Evolutionary conservation across 2,113 vertebrate genomes (phyloP), one percentile per base, ranked within the genome.

Genomic region (Muntiacus muntjak): DNA sequence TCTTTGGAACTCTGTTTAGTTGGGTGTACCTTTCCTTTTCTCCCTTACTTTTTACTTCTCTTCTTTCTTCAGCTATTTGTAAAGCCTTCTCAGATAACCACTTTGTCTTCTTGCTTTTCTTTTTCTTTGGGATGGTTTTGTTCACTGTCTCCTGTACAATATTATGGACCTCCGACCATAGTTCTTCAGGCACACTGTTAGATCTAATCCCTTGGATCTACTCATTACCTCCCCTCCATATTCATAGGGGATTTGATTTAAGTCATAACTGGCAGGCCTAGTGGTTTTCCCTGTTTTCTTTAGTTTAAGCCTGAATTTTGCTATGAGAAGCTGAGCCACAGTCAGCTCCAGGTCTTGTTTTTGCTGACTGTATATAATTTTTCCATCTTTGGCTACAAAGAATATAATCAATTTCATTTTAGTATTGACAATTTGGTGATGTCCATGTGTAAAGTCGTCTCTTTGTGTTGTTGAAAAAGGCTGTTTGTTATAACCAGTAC

Each of bases 401-500:
- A 67, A 67, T 67, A 4, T 11, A 71, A 36, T 67, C 17, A 67
- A 0, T 67, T 67, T 67, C 17, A 67, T 36, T 36, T 67, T 67
- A 5, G 64, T 67, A 36, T 71, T 71, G 64, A 71, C n/a, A 2
- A 1, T 71, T 36, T 71, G 64, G n/a, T 71, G 64, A 71, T 71
- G 9, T 36, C 64, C 1, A 0, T 71, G 64, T 71, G 64, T 71
- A 36, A 36, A 36, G n/a, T 36, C 2, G 0, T 71, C n/a, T 71
- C 19, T 71, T 71, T 21, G n/a, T 36, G 64, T 71, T 36, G n/a
- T 71, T 71, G n/a, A 36, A 23, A 71, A 71, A 71, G n/a, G 64
- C 19, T 71, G n/a, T 54, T 54, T 54, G 16, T 36, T 71, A 71
- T 71, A 19, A 36, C n/a, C n/a, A 71, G n/a, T 36, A 36, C n/a